These are phyloP conservation scores for Odontamblyopus lacepedii DNA, from an alignment of 2,797 vertebrate genomes.

Conservation along the genomic window DNA sequence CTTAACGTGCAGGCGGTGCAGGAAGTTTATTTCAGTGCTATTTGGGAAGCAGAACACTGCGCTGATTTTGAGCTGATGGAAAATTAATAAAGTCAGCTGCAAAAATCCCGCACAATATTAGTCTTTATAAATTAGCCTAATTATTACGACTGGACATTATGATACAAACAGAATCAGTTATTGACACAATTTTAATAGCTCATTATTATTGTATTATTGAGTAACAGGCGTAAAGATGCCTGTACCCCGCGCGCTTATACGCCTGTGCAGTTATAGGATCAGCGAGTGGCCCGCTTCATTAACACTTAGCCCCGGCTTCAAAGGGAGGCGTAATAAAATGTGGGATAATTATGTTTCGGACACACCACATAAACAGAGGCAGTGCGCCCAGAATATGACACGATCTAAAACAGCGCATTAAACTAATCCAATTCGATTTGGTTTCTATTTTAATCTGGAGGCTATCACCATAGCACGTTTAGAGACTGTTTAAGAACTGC, in stretches of 20 bases:
- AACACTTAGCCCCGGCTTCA: constrained; percentile 31
- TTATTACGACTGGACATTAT: constrained; percentile 32
- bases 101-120: not conserved
- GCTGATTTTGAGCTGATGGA: not conserved
- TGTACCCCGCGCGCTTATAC: not conserved
- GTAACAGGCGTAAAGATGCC: constrained; percentile 15
- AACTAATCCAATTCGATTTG: constrained; percentile 72
- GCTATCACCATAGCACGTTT: constrained; percentile 45
- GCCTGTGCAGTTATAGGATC: not conserved
- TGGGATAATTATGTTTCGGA: constrained; percentile 72
- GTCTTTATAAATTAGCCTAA: not conserved
- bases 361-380: constrained; percentile 66
- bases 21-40: not conserved
- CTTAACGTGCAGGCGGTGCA: not conserved
- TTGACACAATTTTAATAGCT: constrained; percentile 6
- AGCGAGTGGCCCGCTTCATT: constrained; percentile 33
- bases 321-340: constrained; percentile 52
- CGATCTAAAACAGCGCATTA: constrained; percentile 70
- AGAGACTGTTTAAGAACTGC: constrained; percentile 52
- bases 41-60: not conserved
- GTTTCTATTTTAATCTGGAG: constrained; percentile 72
- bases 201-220: constrained; percentile 2
- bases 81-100: not conserved
- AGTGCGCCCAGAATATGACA: constrained; percentile 70
- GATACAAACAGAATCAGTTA: not conserved